A percentile compares a stretch with the other conserved stretches of the same genome.
phyloP scores from a whole-genome alignment of 2,888 invertebrate genomes.

The Lasius fuliginosus region DNA sequence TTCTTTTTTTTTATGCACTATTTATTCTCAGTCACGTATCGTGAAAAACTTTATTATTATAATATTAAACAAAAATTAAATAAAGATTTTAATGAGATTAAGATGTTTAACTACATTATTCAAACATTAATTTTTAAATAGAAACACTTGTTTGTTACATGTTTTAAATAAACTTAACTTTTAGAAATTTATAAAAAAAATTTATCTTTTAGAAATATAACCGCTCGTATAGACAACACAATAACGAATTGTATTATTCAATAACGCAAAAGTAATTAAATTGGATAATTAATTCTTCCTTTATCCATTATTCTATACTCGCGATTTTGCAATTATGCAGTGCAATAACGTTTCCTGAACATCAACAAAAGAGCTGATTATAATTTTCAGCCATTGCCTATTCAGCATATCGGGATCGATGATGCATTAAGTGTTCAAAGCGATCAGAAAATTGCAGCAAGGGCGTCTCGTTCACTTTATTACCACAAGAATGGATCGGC shows the following conservation, averaged over 20 bases:
- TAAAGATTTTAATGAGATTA: no score
- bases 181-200: neutral
- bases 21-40: neutral
- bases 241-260: neutral
- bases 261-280: conserved; percentile 6
- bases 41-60: neutral
- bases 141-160: neutral
- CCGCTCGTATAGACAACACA: neutral
- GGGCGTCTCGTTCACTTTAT: conserved; percentile 66
- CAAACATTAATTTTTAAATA: neutral
- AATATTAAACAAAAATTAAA: neutral
- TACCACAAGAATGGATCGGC: conserved; percentile 66
- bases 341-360: neutral
- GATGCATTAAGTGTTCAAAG: conserved; percentile 52
- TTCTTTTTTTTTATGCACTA: neutral
- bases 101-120: no score
- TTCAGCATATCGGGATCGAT: conserved; percentile 19
- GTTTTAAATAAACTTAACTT: neutral
- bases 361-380: neutral
- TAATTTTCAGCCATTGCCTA: neutral
- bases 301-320: neutral
- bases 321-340: neutral
- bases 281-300: conserved; percentile 8
- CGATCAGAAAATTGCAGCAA: conserved; percentile 64
- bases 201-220: neutral